Evolutionary conservation across 2,888 invertebrate species (phyloP), one percentile per base, ranked within the genome.

Genomic region (Melieria picta): DNA sequence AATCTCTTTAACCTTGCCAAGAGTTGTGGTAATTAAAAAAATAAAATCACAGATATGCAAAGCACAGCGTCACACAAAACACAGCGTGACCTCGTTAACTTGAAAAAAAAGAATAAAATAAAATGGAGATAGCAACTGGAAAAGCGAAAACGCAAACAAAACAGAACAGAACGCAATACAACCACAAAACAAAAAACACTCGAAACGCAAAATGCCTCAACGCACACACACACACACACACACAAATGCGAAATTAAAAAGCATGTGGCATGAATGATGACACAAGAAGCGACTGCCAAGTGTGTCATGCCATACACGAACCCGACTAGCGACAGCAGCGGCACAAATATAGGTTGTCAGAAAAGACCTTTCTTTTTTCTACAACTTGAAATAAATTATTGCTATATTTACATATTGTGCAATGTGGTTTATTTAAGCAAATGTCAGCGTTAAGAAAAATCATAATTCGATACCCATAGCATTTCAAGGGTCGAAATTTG

Each of bases 221-320:
- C 13, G 30, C 46, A 45, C n/a, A 43, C 52, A 43, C 4, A 42
- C 5, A 64, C 50, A 50, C 0, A 42, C 50, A 52, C 11, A 11
- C 52, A 52, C 16, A 13, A 13, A 52, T 4, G 7, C 7, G 5
- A 10, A 13, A 30, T 48, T 10, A 30, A 50, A 11, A 11, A 7
- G n/a, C 42, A 6, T 60, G 67, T 52, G 52, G 60, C 60, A 67
- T 60, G 67, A 67, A 61, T 48, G 67, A 61, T 61, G 60, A 43
- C 10, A 46, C 60, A 43, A 50, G 55, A 11, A n/a, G 10, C 50
- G 50, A 63, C 69, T 69, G 69, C 69, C 69, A 69, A 69, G 56
- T 69, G 69, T 69, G 69, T 69, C 69, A 69, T 62, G 69, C 62
- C 50, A 61, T 61, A 16, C 13, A 67, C 60, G 61, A 67, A 67